A percentile compares a stretch with the other conserved stretches of the same genome.
These are phyloP conservation scores for Ornithorhynchus anatinus DNA, from an alignment of 2,113 vertebrate species.

Conservation along the genomic window DNA sequence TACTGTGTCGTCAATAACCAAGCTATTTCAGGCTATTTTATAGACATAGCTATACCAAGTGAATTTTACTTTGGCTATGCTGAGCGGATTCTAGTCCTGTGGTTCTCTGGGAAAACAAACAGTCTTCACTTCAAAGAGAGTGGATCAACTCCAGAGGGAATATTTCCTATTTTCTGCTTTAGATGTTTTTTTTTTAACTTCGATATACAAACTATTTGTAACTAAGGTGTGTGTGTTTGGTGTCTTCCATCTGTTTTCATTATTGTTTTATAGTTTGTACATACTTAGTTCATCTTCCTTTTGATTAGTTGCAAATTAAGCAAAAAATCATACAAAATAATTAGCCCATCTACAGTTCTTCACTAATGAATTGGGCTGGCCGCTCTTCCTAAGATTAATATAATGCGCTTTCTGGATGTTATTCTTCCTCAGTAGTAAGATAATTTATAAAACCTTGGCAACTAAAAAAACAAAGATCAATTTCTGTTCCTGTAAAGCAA, in stretches of 20 bases:
- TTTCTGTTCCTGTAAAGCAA: too few relatives aligned
- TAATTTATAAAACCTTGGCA: neutral
- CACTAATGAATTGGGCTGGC: neutral
- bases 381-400: neutral
- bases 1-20: too few relatives aligned
- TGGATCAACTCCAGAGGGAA: neutral
- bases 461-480: too few relatives aligned
- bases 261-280: neutral
- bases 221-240: rapidly evolving
- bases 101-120: too few relatives aligned
- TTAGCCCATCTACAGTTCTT: neutral
- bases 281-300: neutral
- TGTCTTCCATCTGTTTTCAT: neutral
- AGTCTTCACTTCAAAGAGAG: too few relatives aligned
- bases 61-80: too few relatives aligned
- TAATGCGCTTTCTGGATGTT: neutral
- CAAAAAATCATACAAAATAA: neutral
- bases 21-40: too few relatives aligned
- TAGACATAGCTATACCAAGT: too few relatives aligned
- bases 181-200: neutral
- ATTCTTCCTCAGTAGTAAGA: neutral
- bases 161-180: too few relatives aligned
- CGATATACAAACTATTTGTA: neutral
- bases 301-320: neutral
- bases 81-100: too few relatives aligned